Percentiles rank a stretch among this genome's conserved stretches.
phyloP scores from a whole-genome alignment of 1,140 invertebrate genomes.

The Drosophila lacertosa region DNA sequence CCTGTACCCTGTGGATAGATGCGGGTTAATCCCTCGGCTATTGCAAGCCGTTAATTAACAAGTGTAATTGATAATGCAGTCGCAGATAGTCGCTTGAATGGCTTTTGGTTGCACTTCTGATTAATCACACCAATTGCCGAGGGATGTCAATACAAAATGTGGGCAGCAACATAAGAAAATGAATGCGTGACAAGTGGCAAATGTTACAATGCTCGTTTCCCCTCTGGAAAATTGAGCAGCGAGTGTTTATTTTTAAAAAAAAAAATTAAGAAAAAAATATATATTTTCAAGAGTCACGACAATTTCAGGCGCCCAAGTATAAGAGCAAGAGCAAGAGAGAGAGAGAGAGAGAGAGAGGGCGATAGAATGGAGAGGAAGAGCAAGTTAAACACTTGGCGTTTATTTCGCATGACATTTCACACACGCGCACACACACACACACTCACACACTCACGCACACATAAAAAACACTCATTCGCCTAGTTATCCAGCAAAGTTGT shows the following conservation, averaged over 20 bases:
- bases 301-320: constrained; percentile 42
- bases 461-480: constrained; percentile 62
- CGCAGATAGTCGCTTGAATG: constrained; percentile 12
- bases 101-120: constrained; percentile 37
- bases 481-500: constrained; percentile 66
- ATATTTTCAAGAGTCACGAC: constrained; percentile 61
- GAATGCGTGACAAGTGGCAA: constrained; percentile 74
- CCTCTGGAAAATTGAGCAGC: constrained; percentile 31
- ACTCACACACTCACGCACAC: constrained; percentile 47
- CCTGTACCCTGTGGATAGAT: too few species aligned
- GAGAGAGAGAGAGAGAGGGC: neutral
- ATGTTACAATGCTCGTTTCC: constrained; percentile 44
- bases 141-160: constrained; percentile 58
- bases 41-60: constrained; percentile 64
- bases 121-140: constrained; percentile 57
- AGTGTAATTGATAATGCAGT: constrained; percentile 74
- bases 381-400: constrained; percentile 60
- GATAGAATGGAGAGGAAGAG: neutral
- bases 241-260: constrained; percentile 68
- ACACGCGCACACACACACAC: constrained; percentile 36
- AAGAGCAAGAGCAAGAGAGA: constrained; percentile 19
- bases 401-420: constrained; percentile 77
- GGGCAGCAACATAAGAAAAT: constrained; percentile 35
- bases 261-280: too few species aligned
- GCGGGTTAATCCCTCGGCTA: constrained; percentile 64